Evolutionary conservation across 2,113 vertebrate genomes (phyloP).

Genomic region (Gallinago jamesoni): DNA sequence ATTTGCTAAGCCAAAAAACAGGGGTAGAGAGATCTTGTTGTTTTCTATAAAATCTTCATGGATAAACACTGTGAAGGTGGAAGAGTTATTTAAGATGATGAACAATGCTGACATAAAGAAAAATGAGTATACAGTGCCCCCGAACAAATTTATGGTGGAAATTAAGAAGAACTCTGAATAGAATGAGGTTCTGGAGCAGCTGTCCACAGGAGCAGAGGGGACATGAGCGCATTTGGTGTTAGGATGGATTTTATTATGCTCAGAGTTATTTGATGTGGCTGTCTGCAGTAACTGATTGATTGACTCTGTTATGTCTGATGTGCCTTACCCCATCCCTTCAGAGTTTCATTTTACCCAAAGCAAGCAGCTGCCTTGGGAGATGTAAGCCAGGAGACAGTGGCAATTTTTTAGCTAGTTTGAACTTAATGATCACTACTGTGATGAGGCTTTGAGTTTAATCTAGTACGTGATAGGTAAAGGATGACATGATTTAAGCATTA

Average conservation of each 20-base stretch:
- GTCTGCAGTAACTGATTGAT: neutral
- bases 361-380: neutral
- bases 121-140: neutral
- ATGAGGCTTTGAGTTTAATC: slow-evolving; percentile 37
- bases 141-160: slow-evolving; percentile 15
- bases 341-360: neutral
- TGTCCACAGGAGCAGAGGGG: neutral
- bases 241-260: neutral
- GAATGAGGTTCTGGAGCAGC: neutral
- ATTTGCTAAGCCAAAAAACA: neutral
- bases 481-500: slow-evolving; percentile 15
- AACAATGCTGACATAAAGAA: neutral
- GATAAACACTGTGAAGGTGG: neutral
- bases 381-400: neutral
- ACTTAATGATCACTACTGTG: neutral
- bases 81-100: slow-evolving; percentile 6
- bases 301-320: neutral
- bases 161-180: neutral
- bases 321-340: neutral
- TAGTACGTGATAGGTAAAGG: neutral
- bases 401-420: slow-evolving; percentile 2
- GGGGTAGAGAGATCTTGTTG: neutral
- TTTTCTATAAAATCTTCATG: neutral
- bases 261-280: neutral
- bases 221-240: neutral